Evolutionary conservation across 2,888 invertebrate species (phyloP).

Genomic region (Dasysyrphus tricinctus): DNA sequence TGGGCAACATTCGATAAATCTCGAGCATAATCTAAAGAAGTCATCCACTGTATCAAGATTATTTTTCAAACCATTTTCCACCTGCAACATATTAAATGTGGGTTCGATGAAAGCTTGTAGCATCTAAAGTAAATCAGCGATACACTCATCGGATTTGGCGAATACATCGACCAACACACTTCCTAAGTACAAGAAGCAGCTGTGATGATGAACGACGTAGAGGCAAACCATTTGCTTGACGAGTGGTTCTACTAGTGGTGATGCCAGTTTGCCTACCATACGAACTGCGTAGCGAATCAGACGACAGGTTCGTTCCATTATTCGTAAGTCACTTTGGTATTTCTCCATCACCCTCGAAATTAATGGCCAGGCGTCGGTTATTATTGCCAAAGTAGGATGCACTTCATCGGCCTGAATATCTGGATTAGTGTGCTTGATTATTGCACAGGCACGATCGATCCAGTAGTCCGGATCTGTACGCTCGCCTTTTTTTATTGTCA

Average conservation of each 20-base stretch:
- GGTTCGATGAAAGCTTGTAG: conserved; percentile 92
- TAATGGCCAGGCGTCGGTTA: conserved; percentile 92
- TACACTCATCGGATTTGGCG: conserved; percentile 87
- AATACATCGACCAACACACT: conserved; percentile 96
- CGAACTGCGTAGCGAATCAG: conserved; percentile 95
- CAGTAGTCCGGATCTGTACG: conserved; percentile 93
- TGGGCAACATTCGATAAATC: conserved; percentile 95
- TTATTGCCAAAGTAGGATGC: conserved; percentile 86
- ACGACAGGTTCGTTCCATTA: conserved; percentile 96
- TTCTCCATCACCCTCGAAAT: conserved; percentile 90
- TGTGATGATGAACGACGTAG: conserved; percentile 91
- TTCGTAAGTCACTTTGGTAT: conserved; percentile 91
- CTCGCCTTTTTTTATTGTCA: conserved; percentile 85
- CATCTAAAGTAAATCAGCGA: conserved; percentile 92
- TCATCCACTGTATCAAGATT: conserved; percentile 99
- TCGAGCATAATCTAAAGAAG: conserved; percentile 88
- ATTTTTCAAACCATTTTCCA: conserved; percentile 91
- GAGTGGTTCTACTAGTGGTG: conserved; percentile 90
- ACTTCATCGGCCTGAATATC: conserved; percentile 83
- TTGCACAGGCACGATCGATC: conserved; percentile 95
- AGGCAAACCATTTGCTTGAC: conserved; percentile 92
- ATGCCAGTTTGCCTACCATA: conserved; percentile 89
- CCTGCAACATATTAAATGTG: conserved; percentile 92
- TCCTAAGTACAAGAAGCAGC: conserved; percentile 95
- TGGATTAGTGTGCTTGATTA: conserved; percentile 90